Evolutionary conservation across 1,140 invertebrate species (phyloP).

Genomic region (Matsumurasca onukii): DNA sequence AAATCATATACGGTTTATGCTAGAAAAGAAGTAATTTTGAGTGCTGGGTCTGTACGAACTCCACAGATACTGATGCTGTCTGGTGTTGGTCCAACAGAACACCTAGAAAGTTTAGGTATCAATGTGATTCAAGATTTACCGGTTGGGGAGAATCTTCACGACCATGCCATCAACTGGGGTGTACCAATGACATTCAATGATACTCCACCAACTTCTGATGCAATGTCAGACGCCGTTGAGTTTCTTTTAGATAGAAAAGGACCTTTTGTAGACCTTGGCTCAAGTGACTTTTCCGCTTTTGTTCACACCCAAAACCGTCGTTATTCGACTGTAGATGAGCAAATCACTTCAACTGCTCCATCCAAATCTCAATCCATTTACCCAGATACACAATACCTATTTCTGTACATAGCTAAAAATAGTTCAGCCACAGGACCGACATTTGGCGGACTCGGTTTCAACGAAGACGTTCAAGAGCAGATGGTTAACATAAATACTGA

Average conservation of each 20-base stretch:
- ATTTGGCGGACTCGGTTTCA: background rate
- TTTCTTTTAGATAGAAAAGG: constrained; percentile 27
- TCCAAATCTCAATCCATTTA: no score
- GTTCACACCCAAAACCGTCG: constrained; percentile 4
- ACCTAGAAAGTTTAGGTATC: constrained; percentile 68
- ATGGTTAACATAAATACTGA: constrained; percentile 4
- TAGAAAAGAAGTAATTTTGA: constrained; percentile 70
- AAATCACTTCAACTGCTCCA: no score
- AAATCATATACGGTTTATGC: constrained; percentile 59
- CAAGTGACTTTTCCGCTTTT: constrained; percentile 25
- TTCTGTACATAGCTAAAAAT: background rate
- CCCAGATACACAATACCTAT: no score
- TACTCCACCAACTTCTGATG: no score
- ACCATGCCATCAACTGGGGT: constrained; percentile 58
- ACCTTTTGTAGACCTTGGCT: constrained; percentile 41
- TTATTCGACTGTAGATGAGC: constrained; percentile 31
- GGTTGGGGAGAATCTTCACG: constrained; percentile 73
- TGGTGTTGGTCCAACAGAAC: constrained; percentile 75
- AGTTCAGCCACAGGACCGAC: background rate
- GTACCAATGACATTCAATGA: constrained; percentile 34
- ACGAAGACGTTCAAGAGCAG: background rate
- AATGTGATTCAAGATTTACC: constrained; percentile 62
- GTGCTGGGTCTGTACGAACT: constrained; percentile 74
- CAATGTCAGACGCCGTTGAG: no score
- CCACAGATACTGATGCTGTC: constrained; percentile 84